Conservation (phyloP, 2,888 invertebrate species). For the Ryuthela nishihirai region DNA sequence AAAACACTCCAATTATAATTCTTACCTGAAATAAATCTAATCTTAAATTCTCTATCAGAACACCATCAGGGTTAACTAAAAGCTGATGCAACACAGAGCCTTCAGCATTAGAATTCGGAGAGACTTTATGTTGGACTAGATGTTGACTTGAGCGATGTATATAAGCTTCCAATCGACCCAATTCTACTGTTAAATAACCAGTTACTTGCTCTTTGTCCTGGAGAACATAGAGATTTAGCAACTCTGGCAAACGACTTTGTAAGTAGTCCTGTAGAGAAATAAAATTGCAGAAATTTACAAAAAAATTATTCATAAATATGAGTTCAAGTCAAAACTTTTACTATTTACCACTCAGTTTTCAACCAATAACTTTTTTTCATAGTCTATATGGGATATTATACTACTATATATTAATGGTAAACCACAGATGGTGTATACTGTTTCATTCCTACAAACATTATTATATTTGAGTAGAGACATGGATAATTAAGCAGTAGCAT, state of each 20-base stretch:
- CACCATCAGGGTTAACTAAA: constrained; percentile 60
- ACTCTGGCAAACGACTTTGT: constrained; percentile 54
- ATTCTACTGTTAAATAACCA: constrained; percentile 57
- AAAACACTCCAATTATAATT: constrained; percentile 13
- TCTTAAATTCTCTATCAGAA: constrained; percentile 58
- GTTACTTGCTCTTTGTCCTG: constrained; percentile 53
- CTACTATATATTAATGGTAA: too few relatives aligned
- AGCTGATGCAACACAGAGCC: constrained; percentile 60
- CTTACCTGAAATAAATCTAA: constrained; percentile 59
- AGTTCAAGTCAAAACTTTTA: too few relatives aligned
- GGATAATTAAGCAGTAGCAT: too few relatives aligned
- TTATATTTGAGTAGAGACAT: too few relatives aligned
- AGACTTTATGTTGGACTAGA: constrained; percentile 54
- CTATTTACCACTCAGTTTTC: too few relatives aligned
- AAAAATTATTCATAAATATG: not conserved
- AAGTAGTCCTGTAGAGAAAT: constrained; percentile 52
- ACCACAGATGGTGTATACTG: too few relatives aligned
- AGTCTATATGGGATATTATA: too few relatives aligned
- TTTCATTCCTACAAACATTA: too few relatives aligned
- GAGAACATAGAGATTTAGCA: constrained; percentile 58
- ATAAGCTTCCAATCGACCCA: constrained; percentile 59
- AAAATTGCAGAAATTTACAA: not conserved
- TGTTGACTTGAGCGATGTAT: constrained; percentile 56
- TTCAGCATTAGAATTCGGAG: constrained; percentile 57
- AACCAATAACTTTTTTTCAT: too few relatives aligned